Conservation (phyloP, 2,888 invertebrate genomes). For the Tenthredo scrophulariae region DNA sequence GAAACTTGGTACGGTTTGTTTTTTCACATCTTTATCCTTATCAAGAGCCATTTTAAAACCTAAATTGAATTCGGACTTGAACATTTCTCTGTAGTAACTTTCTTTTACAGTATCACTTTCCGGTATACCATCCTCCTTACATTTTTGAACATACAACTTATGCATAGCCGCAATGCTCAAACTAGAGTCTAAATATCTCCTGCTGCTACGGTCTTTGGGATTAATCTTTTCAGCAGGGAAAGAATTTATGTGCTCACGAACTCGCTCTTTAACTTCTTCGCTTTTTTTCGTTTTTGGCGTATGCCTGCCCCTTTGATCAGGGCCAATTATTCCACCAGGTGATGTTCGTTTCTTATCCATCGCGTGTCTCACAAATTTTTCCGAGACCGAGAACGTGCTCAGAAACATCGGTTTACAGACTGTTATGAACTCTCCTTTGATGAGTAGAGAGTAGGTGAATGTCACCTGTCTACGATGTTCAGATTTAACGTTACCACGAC, state of each 20-base stretch:
- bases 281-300: constrained; percentile 69
- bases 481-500: constrained; percentile 63
- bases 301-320: constrained; percentile 68
- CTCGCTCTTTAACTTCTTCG: constrained; percentile 65
- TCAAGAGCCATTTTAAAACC: constrained; percentile 61
- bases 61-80: constrained; percentile 68
- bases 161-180: constrained; percentile 68
- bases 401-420: constrained; percentile 71
- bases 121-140: constrained; percentile 66
- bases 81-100: constrained; percentile 70
- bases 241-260: constrained; percentile 68
- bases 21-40: constrained; percentile 56
- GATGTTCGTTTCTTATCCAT: constrained; percentile 68
- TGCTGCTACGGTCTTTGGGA: constrained; percentile 61
- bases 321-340: constrained; percentile 65
- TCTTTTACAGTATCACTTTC: constrained; percentile 67
- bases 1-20: constrained; percentile 44
- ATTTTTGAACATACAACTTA: constrained; percentile 67
- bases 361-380: constrained; percentile 68
- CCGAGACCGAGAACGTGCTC: constrained; percentile 68
- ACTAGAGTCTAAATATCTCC: constrained; percentile 63
- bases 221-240: constrained; percentile 64
- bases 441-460: constrained; percentile 66
- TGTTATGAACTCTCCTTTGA: constrained; percentile 65
- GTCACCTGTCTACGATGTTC: constrained; percentile 66